phyloP scores from a whole-genome alignment of 2,797 vertebrate genomes.

The Picus viridis region DNA sequence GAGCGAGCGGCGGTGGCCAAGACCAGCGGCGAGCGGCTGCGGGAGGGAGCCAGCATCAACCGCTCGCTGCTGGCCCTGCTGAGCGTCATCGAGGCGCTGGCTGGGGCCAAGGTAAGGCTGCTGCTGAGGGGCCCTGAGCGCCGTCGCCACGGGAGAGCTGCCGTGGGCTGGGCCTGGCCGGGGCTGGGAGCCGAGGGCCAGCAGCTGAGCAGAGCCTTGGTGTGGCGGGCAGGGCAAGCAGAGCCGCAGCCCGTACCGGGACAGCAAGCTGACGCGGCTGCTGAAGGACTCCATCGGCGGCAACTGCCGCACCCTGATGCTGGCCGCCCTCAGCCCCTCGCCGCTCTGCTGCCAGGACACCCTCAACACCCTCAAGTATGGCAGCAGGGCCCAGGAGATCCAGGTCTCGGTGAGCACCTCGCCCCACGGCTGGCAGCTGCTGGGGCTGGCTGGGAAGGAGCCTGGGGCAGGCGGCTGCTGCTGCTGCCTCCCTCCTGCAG shows the following conservation, averaged over 20 bases:
- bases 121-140: too few species aligned
- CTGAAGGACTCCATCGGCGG: slow-evolving; percentile 79
- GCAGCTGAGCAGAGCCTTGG: not conserved
- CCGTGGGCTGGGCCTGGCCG: too few species aligned
- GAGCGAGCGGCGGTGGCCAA: slow-evolving; percentile 70
- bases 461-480: too few species aligned
- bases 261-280: slow-evolving; percentile 80
- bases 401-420: too few species aligned
- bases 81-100: slow-evolving; percentile 69
- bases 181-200: too few species aligned
- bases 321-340: slow-evolving; percentile 74
- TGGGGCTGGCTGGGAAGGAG: not conserved
- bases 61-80: slow-evolving; percentile 70
- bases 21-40: slow-evolving; percentile 63
- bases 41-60: slow-evolving; percentile 74
- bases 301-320: slow-evolving; percentile 77
- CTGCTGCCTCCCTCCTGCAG: too few species aligned
- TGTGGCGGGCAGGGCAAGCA: slow-evolving; percentile 64
- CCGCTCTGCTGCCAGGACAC: too few species aligned
- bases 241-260: slow-evolving; percentile 74
- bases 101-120: not conserved
- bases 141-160: slow-evolving; percentile 63
- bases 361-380: too few species aligned
- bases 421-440: too few species aligned
- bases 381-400: too few species aligned